Conservation (phyloP, 2,113 vertebrate species). For the Phylloscopus trochiloides region DNA sequence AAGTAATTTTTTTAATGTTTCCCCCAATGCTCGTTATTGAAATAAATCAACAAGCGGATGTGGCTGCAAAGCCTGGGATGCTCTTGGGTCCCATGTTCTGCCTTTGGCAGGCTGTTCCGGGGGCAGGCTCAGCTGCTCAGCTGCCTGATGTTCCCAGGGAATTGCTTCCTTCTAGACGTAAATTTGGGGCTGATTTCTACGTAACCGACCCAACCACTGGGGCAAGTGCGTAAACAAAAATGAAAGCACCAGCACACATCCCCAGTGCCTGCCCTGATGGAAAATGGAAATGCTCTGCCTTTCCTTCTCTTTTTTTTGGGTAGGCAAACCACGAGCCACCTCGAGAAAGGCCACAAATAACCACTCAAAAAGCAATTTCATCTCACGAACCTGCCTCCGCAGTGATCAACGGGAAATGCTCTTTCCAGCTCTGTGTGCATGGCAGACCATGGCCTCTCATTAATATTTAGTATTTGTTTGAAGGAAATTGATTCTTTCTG, state of each 20-base stretch:
- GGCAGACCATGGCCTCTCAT: slow-evolving; percentile 35
- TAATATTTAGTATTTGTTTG: slow-evolving; percentile 70
- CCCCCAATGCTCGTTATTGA: background rate
- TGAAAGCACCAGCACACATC: background rate
- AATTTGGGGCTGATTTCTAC: background rate
- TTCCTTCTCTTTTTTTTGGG: background rate
- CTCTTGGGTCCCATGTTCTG: slow-evolving; percentile 26
- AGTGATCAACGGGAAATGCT: slow-evolving; percentile 14
- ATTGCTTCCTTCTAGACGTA: background rate
- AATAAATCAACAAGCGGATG: background rate
- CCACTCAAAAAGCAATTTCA: background rate
- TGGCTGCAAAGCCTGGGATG: background rate
- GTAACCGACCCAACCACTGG: background rate
- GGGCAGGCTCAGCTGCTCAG: background rate
- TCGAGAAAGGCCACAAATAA: background rate
- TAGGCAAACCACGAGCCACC: background rate
- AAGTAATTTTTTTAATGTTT: slow-evolving; percentile 12
- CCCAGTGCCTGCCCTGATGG: background rate
- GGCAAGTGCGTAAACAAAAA: background rate
- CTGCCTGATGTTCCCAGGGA: background rate
- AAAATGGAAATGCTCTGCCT: background rate
- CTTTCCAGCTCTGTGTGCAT: background rate
- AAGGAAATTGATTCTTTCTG: slow-evolving; percentile 59
- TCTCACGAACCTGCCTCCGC: background rate
- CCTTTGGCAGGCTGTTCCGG: background rate